These are phyloP conservation scores for Sternarchorhynchus goeldii DNA, from an alignment of 2,797 vertebrate genomes.

Conservation along the genomic window DNA sequence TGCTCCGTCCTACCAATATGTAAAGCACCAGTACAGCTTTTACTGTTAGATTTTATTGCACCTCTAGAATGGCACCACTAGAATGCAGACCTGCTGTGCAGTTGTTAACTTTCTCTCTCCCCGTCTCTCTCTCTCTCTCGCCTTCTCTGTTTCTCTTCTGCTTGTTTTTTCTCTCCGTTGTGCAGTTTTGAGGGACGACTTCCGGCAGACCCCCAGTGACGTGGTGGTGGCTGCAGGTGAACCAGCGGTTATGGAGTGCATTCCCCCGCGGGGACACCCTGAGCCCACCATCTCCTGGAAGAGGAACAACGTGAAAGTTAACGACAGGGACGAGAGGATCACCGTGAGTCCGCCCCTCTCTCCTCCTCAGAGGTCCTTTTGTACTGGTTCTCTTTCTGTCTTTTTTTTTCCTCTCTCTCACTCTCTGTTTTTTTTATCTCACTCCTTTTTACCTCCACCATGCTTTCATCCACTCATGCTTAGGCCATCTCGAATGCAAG, in stretches of 20 bases:
- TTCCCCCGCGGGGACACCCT: conserved; percentile 91
- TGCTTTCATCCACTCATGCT: too few species aligned
- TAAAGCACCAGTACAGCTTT: not conserved
- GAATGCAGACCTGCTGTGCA: not conserved
- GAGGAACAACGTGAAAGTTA: conserved; percentile 83
- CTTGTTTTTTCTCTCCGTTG: not conserved
- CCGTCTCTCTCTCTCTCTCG: not conserved
- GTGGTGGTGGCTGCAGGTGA: conserved; percentile 91
- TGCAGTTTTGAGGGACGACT: conserved; percentile 92
- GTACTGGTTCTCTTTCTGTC: not conserved
- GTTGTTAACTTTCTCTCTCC: not conserved
- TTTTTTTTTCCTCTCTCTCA: not conserved
- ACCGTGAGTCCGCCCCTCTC: conserved; percentile 76
- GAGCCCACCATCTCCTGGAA: conserved; percentile 95
- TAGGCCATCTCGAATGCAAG: too few species aligned
- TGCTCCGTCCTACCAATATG: conserved; percentile 5
- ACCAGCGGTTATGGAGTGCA: conserved; percentile 93
- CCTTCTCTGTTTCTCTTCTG: not conserved
- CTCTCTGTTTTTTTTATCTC: not conserved
- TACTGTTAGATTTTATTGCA: not conserved
- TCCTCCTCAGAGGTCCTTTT: not conserved
- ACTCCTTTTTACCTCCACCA: not conserved
- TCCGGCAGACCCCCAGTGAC: conserved; percentile 90
- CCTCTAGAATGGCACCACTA: not conserved
- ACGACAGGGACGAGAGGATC: conserved; percentile 88